phyloP scores from a whole-genome alignment of 2,888 invertebrate genomes.

The Torymus aiolomorphi region DNA sequence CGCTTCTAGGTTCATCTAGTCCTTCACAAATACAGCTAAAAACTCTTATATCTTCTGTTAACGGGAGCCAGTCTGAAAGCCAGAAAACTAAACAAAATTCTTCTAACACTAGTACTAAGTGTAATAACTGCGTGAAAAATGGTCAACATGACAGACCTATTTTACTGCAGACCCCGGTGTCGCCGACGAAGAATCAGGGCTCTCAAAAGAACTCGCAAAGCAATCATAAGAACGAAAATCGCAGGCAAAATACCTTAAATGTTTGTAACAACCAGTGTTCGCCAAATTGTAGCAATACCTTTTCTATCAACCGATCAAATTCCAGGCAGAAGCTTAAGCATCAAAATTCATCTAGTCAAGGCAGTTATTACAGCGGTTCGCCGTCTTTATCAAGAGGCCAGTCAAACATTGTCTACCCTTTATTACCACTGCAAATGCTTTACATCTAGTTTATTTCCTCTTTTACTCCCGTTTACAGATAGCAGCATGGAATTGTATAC shows the following conservation, averaged over 20 bases:
- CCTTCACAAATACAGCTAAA: constrained; percentile 70
- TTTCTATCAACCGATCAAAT: constrained; percentile 68
- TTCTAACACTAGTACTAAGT: constrained; percentile 68
- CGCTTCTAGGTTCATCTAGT: constrained; percentile 69
- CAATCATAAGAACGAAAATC: constrained; percentile 70
- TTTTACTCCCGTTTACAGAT: constrained; percentile 76
- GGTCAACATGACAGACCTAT: constrained; percentile 71
- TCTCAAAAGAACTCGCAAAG: constrained; percentile 64
- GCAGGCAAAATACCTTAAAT: constrained; percentile 68
- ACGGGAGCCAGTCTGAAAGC: constrained; percentile 65
- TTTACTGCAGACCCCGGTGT: constrained; percentile 70
- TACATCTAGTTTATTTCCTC: not conserved
- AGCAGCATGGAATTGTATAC: constrained; percentile 86
- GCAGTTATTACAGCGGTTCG: constrained; percentile 74
- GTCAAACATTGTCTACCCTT: not conserved
- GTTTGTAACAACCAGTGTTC: constrained; percentile 72
- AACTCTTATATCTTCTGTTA: constrained; percentile 66
- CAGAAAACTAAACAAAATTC: constrained; percentile 63
- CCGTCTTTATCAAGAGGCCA: constrained; percentile 77
- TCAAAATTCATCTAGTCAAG: constrained; percentile 75
- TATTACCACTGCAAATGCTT: no score
- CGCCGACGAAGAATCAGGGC: constrained; percentile 69
- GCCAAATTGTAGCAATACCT: constrained; percentile 68
- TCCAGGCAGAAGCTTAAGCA: constrained; percentile 74
- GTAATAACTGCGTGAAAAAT: constrained; percentile 72